Evolutionary conservation across 2,797 vertebrate species (phyloP).

Genomic region (Setipinna tenuifilis): DNA sequence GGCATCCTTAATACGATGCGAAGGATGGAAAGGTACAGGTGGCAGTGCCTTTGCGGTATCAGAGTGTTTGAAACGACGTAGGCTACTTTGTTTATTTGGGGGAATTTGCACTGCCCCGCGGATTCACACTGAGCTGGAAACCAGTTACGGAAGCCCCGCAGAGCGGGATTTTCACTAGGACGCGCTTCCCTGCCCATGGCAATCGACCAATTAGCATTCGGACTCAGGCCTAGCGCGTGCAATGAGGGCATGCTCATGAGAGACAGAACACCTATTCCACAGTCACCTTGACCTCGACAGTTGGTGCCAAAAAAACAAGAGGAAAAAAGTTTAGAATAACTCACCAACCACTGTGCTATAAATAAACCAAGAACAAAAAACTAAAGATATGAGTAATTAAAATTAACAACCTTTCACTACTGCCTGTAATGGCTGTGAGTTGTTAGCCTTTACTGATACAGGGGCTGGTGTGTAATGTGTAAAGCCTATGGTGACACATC

Average conservation of each 20-base stretch:
- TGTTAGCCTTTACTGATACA: background rate
- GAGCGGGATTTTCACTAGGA: background rate
- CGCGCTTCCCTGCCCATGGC: background rate
- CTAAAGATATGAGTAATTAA: background rate
- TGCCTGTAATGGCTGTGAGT: background rate
- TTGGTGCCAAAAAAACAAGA: no score
- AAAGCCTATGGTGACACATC: background rate
- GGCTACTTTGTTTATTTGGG: slow-evolving; percentile 5
- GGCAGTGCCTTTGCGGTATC: background rate
- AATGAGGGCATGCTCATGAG: background rate
- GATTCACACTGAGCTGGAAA: background rate
- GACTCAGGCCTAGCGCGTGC: background rate
- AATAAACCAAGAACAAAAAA: background rate
- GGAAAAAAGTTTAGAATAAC: background rate
- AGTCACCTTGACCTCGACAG: background rate
- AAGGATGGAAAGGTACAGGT: background rate
- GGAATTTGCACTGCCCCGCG: background rate
- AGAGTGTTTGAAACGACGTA: background rate
- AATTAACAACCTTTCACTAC: background rate
- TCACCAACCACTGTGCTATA: background rate
- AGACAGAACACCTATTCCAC: background rate
- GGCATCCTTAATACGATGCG: background rate
- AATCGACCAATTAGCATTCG: background rate
- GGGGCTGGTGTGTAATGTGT: background rate
- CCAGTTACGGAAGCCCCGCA: background rate